Conservation (phyloP, 1,140 invertebrate species). For the Nebria ingens region DNA sequence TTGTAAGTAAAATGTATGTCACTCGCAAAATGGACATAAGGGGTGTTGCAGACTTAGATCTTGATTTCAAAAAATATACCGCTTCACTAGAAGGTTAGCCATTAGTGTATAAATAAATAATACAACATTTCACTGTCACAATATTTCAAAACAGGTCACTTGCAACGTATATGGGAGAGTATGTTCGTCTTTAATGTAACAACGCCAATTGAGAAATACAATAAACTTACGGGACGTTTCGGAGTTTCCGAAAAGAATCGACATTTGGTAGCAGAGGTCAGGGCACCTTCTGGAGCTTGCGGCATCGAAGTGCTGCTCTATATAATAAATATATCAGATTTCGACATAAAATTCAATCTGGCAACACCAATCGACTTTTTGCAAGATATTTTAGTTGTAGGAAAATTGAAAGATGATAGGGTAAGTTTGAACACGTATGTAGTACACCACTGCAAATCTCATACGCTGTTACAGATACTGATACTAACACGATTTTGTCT, state of each 20-base stretch:
- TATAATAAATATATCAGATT: conserved; percentile 45
- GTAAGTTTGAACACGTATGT: conserved; percentile 30
- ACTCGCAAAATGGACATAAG: conserved; percentile 45
- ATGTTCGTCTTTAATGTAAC: conserved; percentile 60
- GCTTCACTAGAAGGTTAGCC: conserved; percentile 43
- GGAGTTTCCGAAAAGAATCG: conserved; percentile 55
- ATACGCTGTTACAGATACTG: not conserved
- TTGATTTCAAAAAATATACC: conserved; percentile 56
- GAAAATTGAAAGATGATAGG: conserved; percentile 47
- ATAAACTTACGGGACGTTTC: conserved; percentile 51
- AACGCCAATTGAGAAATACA: conserved; percentile 54
- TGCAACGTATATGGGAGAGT: conserved; percentile 50
- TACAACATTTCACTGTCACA: too few species aligned
- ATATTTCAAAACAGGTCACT: conserved; percentile 48
- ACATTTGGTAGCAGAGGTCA: conserved; percentile 58
- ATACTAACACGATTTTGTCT: not conserved
- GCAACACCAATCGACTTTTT: conserved; percentile 60
- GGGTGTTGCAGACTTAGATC: conserved; percentile 52
- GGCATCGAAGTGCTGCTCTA: conserved; percentile 55
- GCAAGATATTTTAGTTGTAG: conserved; percentile 48
- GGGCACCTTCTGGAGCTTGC: conserved; percentile 49
- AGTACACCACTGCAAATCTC: not conserved
- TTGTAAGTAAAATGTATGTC: conserved; percentile 51
- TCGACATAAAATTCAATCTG: conserved; percentile 58
- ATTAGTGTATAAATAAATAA: conserved; percentile 3